These are phyloP conservation scores for Mico argentatus DNA, from an alignment of 2,797 vertebrate genomes.

Conservation along the genomic window DNA sequence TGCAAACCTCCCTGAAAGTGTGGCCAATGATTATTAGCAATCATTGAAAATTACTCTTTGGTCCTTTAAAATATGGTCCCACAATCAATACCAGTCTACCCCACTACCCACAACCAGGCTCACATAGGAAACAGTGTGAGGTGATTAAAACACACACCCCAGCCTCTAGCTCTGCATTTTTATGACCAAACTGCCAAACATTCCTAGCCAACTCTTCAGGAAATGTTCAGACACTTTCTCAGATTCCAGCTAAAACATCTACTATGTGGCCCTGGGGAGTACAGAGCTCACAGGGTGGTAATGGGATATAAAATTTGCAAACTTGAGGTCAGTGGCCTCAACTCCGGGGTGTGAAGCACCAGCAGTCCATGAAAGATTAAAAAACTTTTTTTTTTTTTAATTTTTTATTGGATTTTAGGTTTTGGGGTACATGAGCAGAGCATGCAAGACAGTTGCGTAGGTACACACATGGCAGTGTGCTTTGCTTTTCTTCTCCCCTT, in stretches of 20 bases:
- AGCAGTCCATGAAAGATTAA: conserved; percentile 27
- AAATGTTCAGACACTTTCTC: conserved; percentile 73
- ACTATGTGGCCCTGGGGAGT: conserved; percentile 51
- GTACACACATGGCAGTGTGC: too few relatives aligned
- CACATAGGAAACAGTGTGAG: conserved; percentile 54
- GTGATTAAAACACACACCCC: conserved; percentile 64
- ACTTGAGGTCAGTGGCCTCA: conserved; percentile 75
- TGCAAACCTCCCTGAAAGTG: conserved; percentile 40
- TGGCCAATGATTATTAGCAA: conserved; percentile 19
- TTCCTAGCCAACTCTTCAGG: conserved; percentile 59
- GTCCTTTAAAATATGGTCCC: conserved; percentile 58
- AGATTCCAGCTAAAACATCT: conserved; percentile 62
- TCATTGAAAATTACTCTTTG: conserved; percentile 53
- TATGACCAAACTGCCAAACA: conserved; percentile 66
- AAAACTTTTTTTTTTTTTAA: neutral
- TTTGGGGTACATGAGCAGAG: too few relatives aligned
- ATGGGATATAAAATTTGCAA: conserved; percentile 71
- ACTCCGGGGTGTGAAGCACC: conserved; percentile 56
- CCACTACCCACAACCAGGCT: conserved; percentile 55
- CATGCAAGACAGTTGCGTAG: too few relatives aligned
- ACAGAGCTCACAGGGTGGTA: conserved; percentile 55
- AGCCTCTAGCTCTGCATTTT: conserved; percentile 51
- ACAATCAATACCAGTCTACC: conserved; percentile 53
- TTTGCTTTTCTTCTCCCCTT: too few relatives aligned
- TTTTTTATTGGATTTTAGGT: too few relatives aligned